phyloP scores from a whole-genome alignment of 2,113 vertebrate species.

The Cyprinodon variegatus region DNA sequence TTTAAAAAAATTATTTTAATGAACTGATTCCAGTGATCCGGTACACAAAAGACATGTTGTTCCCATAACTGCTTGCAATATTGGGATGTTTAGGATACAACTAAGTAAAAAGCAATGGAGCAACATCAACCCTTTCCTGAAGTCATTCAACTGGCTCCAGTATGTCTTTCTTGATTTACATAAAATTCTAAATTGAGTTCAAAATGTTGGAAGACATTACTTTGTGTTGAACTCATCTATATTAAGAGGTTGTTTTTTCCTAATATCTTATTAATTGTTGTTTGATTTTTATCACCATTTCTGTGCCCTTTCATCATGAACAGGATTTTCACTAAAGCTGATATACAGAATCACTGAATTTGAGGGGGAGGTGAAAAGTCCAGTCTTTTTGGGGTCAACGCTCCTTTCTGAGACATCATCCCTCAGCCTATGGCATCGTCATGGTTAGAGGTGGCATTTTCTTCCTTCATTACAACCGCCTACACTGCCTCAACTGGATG shows the following conservation, averaged over 20 bases:
- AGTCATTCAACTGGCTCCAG: no score
- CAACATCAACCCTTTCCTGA: no score
- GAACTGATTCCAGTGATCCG: no score
- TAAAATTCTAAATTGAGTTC: no score
- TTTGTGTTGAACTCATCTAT: no score
- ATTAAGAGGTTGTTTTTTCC: neutral
- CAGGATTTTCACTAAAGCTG: neutral
- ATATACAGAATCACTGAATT: neutral
- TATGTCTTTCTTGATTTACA: no score
- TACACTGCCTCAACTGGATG: constrained; percentile 58
- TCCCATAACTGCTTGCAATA: no score
- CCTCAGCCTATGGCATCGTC: constrained; percentile 50
- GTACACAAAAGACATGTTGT: no score
- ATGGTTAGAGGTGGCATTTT: constrained; percentile 68
- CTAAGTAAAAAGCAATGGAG: neutral
- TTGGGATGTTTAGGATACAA: neutral
- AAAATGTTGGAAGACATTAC: no score
- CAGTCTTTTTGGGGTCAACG: constrained; percentile 40
- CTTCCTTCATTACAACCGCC: constrained; percentile 65
- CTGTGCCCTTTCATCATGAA: neutral
- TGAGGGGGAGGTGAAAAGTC: constrained; percentile 39
- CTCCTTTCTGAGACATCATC: constrained; percentile 28
- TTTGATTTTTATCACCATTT: neutral
- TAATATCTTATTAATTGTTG: neutral
- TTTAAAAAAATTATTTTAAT: no score